Percentiles rank a stretch among this genome's conserved stretches.
Conservation (phyloP, 2,797 vertebrate genomes). For the Chaetophractus vellerosus region DNA sequence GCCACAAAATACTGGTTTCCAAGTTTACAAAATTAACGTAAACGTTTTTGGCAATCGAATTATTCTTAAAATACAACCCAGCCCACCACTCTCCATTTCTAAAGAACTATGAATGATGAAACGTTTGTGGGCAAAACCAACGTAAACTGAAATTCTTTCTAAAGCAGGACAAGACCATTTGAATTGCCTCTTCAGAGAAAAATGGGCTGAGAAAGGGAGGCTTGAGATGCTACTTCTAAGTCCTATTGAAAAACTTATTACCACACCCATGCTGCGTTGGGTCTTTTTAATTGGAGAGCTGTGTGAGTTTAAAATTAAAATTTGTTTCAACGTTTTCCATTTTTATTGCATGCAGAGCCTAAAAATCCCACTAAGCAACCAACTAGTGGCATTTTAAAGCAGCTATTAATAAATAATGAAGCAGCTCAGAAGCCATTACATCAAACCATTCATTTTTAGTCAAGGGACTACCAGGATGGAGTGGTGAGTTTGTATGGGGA, state of each 20-base stretch:
- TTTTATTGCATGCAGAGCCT: conserved; percentile 30
- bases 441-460: conserved; percentile 92
- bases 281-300: conserved; percentile 36
- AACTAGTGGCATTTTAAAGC: conserved; percentile 91
- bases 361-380: conserved; percentile 80
- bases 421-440: conserved; percentile 93
- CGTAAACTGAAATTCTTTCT: conserved; percentile 45
- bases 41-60: conserved; percentile 4
- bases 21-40: background rate
- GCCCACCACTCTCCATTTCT: background rate
- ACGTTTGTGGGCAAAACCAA: conserved; percentile 17
- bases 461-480: conserved; percentile 87
- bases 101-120: background rate
- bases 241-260: background rate
- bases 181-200: conserved; percentile 54
- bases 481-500: conserved; percentile 88
- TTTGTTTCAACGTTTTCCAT: conserved; percentile 1
- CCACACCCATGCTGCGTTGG: background rate
- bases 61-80: conserved; percentile 3
- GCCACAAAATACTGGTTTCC: background rate
- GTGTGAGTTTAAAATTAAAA: conserved; percentile 34
- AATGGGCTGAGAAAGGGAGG: background rate
- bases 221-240: background rate
- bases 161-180: conserved; percentile 14
- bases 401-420: conserved; percentile 95